These are phyloP conservation scores for Mus spretus DNA, from an alignment of 2,797 vertebrate genomes.

Conservation along the genomic window DNA sequence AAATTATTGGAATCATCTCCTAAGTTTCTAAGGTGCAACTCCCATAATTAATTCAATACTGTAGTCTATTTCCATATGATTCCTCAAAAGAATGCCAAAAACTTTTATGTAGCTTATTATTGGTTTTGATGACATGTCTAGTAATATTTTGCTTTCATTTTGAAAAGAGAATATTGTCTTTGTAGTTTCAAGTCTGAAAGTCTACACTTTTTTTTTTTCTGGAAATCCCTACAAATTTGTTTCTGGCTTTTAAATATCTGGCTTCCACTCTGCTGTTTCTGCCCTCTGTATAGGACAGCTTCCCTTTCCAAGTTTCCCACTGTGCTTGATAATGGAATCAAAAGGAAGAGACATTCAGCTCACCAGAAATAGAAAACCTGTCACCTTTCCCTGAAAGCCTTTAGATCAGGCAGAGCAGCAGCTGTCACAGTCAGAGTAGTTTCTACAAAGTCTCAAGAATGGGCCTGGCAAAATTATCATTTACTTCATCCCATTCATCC, in stretches of 20 bases:
- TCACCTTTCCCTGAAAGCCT: slow-evolving; percentile 73
- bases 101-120: slow-evolving; percentile 68
- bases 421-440: slow-evolving; percentile 20
- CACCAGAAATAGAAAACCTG: slow-evolving; percentile 68
- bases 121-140: slow-evolving; percentile 74
- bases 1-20: background rate
- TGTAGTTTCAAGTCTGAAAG: slow-evolving; percentile 57
- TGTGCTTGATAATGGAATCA: slow-evolving; percentile 75
- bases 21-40: background rate
- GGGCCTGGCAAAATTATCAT: slow-evolving; percentile 34
- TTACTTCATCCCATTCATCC: slow-evolving; percentile 24
- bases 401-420: background rate
- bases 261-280: slow-evolving; percentile 61
- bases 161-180: slow-evolving; percentile 54
- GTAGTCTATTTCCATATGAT: background rate
- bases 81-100: slow-evolving; percentile 65
- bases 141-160: slow-evolving; percentile 72
- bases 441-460: slow-evolving; percentile 35
- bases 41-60: slow-evolving; percentile 66
- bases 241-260: slow-evolving; percentile 74
- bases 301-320: slow-evolving; percentile 71
- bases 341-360: slow-evolving; percentile 66
- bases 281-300: slow-evolving; percentile 42
- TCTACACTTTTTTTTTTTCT: background rate
- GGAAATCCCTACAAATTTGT: slow-evolving; percentile 68